Percentiles rank a stretch among this genome's conserved stretches.
These are phyloP conservation scores for Apus apus DNA, from an alignment of 2,113 vertebrate genomes.

Conservation along the genomic window DNA sequence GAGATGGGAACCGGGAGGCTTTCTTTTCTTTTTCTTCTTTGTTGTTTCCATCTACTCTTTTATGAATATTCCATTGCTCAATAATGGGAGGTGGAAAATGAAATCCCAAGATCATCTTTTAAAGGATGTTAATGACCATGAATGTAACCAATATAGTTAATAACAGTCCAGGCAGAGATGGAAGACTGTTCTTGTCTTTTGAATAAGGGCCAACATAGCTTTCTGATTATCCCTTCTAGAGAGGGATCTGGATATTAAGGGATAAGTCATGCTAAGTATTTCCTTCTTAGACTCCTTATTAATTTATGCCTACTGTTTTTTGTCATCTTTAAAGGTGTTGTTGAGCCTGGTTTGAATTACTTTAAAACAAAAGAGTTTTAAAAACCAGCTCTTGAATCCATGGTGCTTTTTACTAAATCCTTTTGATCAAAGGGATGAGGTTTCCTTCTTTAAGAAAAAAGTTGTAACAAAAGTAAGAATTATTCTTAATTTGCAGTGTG, in stretches of 20 bases:
- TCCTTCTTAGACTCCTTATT: constrained; percentile 42
- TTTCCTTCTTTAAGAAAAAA: neutral
- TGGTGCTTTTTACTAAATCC: constrained; percentile 25
- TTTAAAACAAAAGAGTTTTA: constrained; percentile 23
- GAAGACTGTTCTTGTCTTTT: constrained; percentile 15
- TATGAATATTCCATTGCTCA: constrained; percentile 57
- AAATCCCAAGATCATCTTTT: constrained; percentile 39
- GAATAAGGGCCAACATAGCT: constrained; percentile 40
- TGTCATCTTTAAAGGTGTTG: constrained; percentile 63
- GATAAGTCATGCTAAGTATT: constrained; percentile 43
- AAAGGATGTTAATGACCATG: constrained; percentile 39
- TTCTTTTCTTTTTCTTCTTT: neutral
- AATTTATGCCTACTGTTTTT: constrained; percentile 22
- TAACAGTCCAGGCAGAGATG: constrained; percentile 29
- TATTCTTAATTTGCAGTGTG: neutral
- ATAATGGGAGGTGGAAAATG: constrained; percentile 46
- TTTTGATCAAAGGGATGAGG: constrained; percentile 13
- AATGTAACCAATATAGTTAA: constrained; percentile 47
- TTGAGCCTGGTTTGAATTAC: constrained; percentile 50
- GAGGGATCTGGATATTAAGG: constrained; percentile 43
- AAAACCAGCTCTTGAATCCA: neutral
- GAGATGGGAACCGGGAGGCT: neutral
- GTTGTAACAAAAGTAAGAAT: constrained; percentile 21
- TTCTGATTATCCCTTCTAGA: constrained; percentile 57
- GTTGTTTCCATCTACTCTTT: constrained; percentile 2